Conservation (phyloP, 2,113 vertebrate species). For the Datnioides undecimradiatus region DNA sequence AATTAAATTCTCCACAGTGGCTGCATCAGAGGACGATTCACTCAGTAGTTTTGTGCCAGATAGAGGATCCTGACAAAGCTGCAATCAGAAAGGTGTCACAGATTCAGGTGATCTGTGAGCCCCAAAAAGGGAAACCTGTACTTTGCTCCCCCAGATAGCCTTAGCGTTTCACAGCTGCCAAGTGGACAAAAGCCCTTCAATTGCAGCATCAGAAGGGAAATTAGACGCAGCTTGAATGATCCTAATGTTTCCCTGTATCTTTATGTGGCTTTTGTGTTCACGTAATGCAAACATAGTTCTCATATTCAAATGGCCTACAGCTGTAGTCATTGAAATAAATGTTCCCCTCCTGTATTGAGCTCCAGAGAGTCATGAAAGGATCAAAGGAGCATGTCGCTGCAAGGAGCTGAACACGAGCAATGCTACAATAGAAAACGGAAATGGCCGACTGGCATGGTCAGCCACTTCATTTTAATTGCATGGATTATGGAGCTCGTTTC, state of each 20-base stretch:
- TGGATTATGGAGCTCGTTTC: constrained; percentile 73
- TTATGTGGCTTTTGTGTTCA: constrained; percentile 15
- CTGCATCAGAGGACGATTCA: constrained; percentile 60
- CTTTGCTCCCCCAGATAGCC: constrained; percentile 14
- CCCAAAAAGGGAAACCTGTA: constrained; percentile 15
- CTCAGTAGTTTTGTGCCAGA: constrained; percentile 48
- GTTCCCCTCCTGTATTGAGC: constrained; percentile 17
- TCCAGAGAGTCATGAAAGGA: constrained; percentile 50
- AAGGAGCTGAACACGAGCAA: constrained; percentile 22
- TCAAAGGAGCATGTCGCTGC: constrained; percentile 48
- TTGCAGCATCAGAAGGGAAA: not conserved
- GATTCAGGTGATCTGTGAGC: constrained; percentile 61
- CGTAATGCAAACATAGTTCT: constrained; percentile 45
- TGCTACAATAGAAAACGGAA: constrained; percentile 29
- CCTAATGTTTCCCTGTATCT: not conserved
- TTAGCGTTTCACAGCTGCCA: constrained; percentile 36
- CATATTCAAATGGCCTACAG: constrained; percentile 45
- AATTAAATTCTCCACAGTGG: constrained; percentile 77
- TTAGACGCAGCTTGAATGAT: constrained; percentile 5
- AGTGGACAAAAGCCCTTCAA: constrained; percentile 26
- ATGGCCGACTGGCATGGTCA: constrained; percentile 60
- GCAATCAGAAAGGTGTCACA: constrained; percentile 64
- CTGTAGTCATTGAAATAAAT: constrained; percentile 35
- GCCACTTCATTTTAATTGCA: constrained; percentile 76
- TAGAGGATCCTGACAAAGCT: constrained; percentile 55